Evolutionary conservation across 2,888 invertebrate species (phyloP), one percentile per base, ranked within the genome.

Genomic region (Tenodera sinensis): DNA sequence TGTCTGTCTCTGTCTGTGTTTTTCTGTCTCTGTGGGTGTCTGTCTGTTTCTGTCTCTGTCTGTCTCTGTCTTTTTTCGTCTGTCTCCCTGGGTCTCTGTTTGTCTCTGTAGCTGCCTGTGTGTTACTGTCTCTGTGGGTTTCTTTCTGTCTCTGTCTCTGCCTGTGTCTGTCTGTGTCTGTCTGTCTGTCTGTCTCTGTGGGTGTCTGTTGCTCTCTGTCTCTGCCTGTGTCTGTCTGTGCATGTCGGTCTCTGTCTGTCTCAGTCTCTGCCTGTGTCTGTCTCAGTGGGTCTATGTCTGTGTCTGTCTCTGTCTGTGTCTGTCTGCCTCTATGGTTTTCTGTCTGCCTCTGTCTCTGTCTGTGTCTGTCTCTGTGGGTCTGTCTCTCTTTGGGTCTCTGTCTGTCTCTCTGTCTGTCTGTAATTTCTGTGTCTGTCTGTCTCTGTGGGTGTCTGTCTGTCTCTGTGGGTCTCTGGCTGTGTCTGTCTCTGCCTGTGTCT

Each of bases 361-460:
- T n/a, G n/a, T n/a, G n/a, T n/a, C n/a, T n/a, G n/a, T n/a, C n/a
- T n/a, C n/a, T n/a, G n/a, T n/a, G n/a, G n/a, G n/a, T n/a, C n/a
- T n/a, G n/a, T n/a, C n/a, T n/a, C n/a, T n/a, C n/a, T n/a, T n/a
- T n/a, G n/a, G n/a, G n/a, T n/a, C n/a, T n/a, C n/a, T n/a, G n/a
- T n/a, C n/a, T n/a, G n/a, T 14, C 30, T 34, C 30, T n/a, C n/a
- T n/a, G n/a, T n/a, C n/a, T n/a, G n/a, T n/a, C n/a, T n/a, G n/a
- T n/a, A n/a, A n/a, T n/a, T 34, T 85, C 85, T 85, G 30, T 85
- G 30, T 85, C 85, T 88, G 83, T 15, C 84, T 91, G 81, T 27
- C 81, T 81, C 81, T 83, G 81, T 81, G 14, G 12, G 81, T 81
- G 14, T 81, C 81, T 81, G 14, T 81, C 81, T 81, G 14, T n/a